Evolutionary conservation across 2,888 invertebrate species (phyloP), one percentile per base, ranked within the genome.

Genomic region (Caenorhabditis angaria): DNA sequence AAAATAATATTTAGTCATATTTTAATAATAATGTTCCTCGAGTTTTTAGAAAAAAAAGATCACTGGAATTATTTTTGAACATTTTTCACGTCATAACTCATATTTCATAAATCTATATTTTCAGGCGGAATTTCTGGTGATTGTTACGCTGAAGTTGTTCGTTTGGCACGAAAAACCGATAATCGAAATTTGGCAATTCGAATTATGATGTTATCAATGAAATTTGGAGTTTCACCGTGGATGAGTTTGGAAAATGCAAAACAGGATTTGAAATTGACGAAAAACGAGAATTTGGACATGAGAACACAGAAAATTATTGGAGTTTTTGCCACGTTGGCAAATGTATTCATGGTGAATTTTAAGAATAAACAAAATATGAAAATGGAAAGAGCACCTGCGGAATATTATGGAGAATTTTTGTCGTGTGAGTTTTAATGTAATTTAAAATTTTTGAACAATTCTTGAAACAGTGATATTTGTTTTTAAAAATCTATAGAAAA

Each of bases 221-320:
- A 65, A 18, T 48, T 47, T 2, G 72, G 67, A 6, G 59, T 51
- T 35, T 20, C 61, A 20, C 65, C 59, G 2, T 69, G 65, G 73
- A 64, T 64, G 62, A 62, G 68, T 2, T 29, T 73, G 35, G 65
- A 73, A 56, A 41, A 68, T 14, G 68, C 59, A 25, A 47, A 68
- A 53, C 73, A 73, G 14, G 50, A 61, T 4, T 22, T 73, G 55
- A 73, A 73, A 47, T 61, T 73, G 20, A 20, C 22, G 18, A 51
- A 59, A 55, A 50, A n/a, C 5, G 63, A 69, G 24, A 20, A 55
- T n/a, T 24, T 69, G 1, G 56, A 61, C 27, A 76, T 79, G 62
- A 27, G 54, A 56, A 32, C 81, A 88, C 82, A 91, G 1, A 64
- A 72, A 22, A 67, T 72, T 67, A 72, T 64, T 35, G 61, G 47